Evolutionary conservation across 2,888 invertebrate genomes (phyloP), one percentile per base, ranked within the genome.

Genomic region (Pemphredon lugubris): DNA sequence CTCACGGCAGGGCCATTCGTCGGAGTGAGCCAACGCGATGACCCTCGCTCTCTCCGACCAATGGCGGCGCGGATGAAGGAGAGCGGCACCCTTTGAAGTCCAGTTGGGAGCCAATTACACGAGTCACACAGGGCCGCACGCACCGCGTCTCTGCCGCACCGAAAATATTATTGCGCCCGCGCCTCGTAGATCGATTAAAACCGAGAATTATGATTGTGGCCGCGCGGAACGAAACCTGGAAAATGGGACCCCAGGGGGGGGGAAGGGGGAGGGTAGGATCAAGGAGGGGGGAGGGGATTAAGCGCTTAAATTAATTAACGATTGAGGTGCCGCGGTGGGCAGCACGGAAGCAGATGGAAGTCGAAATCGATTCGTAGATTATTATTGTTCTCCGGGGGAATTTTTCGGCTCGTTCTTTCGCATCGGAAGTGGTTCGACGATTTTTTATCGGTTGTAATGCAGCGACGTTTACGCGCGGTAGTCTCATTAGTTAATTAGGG

Each of bases 71-170:
- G 87, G 89, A 89, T 89, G 89, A 89, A 89, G 89, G 89, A 82
- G 85, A 89, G 89, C 89, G 89, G 89, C 86, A 71, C 82, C 86
- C 88, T 89, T 89, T 89, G 89, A 89, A 89, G 89, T 89, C 89
- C 89, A 89, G 88, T 90, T 90, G 89, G 89, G 88, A 89, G 89
- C 89, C 89, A 90, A 90, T 90, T 89, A 90, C 89, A 89, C 89
- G 89, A 89, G 89, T 89, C 89, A 89, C 89, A 88, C 89, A 89
- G 88, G 88, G 87, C 88, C 89, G 87, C 88, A 87, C 83, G 76
- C 78, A 81, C 82, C 73, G 77, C 65, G 75, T 64, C 70, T 47
- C 70, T 61, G 40, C 80, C 65, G 69, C 73, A 79, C 78, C 83
- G 77, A 83, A 86, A 86, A 84, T 85, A 85, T 83, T 78, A 81